A percentile compares a stretch with the other conserved stretches of the same genome.
These are phyloP conservation scores for Oncorhynchus tshawytscha DNA, from an alignment of 2,113 vertebrate species.

Conservation along the genomic window DNA sequence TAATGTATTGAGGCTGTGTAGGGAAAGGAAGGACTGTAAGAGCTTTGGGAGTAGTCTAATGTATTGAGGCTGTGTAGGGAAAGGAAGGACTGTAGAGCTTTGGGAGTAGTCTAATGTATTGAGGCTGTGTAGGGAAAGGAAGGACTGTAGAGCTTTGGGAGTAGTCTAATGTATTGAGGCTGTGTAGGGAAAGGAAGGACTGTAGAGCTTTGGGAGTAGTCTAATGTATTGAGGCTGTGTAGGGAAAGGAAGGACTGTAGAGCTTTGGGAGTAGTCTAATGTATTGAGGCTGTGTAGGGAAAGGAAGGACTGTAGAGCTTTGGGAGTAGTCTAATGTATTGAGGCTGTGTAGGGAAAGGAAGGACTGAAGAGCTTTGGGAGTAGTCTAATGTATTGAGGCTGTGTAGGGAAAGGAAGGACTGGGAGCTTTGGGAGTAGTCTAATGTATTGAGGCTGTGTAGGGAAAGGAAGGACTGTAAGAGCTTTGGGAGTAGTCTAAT, in stretches of 20 bases:
- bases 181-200: no score
- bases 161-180: no score
- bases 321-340: neutral
- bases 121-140: neutral
- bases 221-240: neutral
- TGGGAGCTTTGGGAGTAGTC: neutral
- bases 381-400: neutral
- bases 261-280: no score
- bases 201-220: no score
- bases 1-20: no score
- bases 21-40: no score
- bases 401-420: neutral
- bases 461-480: neutral
- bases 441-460: neutral
- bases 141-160: neutral
- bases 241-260: no score
- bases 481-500: neutral
- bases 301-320: neutral
- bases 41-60: no score
- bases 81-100: no score
- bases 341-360: neutral
- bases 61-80: neutral
- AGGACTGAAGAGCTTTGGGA: no score
- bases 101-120: neutral
- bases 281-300: neutral